Evolutionary conservation across 1,140 invertebrate species (phyloP).

Genomic region (Saxidomus purpurata): DNA sequence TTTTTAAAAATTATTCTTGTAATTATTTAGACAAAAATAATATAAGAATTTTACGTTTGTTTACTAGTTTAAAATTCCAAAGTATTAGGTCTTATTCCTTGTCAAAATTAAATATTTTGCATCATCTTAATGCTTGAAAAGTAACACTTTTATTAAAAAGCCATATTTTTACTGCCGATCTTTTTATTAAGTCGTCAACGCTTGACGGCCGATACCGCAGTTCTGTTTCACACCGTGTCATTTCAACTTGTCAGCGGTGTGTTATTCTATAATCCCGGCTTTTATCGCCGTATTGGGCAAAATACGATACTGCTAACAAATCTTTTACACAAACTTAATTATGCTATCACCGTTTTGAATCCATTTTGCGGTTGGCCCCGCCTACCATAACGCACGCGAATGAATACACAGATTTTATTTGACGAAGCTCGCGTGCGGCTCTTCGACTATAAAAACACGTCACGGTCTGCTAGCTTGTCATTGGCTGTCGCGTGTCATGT

Average conservation of each 20-base stretch:
- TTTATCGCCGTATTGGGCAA: slow-evolving; percentile 36
- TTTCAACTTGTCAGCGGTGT: background rate
- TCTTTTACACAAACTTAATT: slow-evolving; percentile 53
- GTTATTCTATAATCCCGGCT: slow-evolving; percentile 31
- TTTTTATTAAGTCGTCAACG: slow-evolving; percentile 22
- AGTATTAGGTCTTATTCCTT: no score
- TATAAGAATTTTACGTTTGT: no score
- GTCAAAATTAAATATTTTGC: background rate
- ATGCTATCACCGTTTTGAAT: slow-evolving; percentile 18
- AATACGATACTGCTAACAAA: slow-evolving; percentile 33
- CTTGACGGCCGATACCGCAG: background rate
- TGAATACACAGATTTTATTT: slow-evolving; percentile 59
- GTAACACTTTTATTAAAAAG: background rate
- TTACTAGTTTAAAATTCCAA: no score
- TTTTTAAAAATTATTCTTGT: no score
- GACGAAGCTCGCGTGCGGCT: slow-evolving; percentile 42
- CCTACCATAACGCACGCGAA: slow-evolving; percentile 48
- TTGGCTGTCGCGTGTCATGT: slow-evolving; percentile 66
- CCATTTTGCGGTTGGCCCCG: slow-evolving; percentile 55
- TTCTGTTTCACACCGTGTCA: slow-evolving; percentile 29
- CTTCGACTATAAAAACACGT: slow-evolving; percentile 49
- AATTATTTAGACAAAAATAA: no score
- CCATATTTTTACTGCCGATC: background rate
- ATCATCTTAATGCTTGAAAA: background rate
- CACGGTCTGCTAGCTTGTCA: slow-evolving; percentile 51